Conservation (phyloP, 2,113 vertebrate genomes). For the Probosciger aterrimus region DNA sequence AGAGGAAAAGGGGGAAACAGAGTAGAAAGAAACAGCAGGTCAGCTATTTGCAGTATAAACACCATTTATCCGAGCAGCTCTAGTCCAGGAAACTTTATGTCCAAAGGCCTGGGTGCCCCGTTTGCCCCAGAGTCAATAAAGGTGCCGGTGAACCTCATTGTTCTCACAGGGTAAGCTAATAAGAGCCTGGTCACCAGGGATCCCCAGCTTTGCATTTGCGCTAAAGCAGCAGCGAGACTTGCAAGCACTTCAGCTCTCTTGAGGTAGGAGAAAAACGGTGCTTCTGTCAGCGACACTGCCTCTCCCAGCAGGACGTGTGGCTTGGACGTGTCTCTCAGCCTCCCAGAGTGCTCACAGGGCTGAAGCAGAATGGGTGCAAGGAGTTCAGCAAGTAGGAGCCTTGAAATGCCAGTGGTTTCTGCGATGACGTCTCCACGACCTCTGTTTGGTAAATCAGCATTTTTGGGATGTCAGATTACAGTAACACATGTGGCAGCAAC, state of each 20-base stretch:
- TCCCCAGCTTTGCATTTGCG: background rate
- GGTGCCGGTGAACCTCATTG: background rate
- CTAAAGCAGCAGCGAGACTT: background rate
- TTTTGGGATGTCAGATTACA: conserved; percentile 25
- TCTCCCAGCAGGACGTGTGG: background rate
- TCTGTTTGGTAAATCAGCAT: background rate
- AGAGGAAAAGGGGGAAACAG: background rate
- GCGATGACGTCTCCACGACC: background rate
- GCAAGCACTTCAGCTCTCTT: conserved; percentile 41
- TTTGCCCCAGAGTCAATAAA: background rate
- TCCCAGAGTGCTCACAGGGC: background rate
- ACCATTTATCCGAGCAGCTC: background rate
- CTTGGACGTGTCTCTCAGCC: background rate
- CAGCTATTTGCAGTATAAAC: background rate
- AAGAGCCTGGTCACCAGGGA: background rate
- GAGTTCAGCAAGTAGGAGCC: background rate
- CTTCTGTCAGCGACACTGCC: background rate
- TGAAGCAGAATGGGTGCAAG: background rate
- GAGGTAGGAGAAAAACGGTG: conserved; percentile 51
- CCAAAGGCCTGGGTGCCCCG: background rate
- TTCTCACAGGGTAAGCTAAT: background rate
- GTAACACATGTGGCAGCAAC: background rate
- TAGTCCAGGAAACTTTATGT: background rate
- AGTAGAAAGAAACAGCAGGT: background rate
- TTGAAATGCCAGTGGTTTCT: background rate